A percentile compares a stretch with the other conserved stretches of the same genome.
These are phyloP conservation scores for Dolichotis patagonum DNA, from an alignment of 2,113 vertebrate species.

Conservation along the genomic window DNA sequence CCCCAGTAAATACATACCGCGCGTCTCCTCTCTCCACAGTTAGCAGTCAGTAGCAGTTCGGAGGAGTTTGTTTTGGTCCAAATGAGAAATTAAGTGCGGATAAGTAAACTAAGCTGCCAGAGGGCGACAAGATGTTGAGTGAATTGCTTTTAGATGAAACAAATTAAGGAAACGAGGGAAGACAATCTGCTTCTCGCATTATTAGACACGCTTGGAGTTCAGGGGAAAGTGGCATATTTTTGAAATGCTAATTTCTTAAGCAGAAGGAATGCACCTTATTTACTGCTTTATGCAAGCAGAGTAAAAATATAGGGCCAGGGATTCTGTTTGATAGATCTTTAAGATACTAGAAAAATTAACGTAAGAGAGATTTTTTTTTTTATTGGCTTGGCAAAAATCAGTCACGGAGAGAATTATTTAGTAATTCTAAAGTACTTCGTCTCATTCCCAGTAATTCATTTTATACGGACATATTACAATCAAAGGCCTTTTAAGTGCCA, in stretches of 20 bases:
- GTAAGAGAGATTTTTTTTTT: background rate
- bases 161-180: conserved; percentile 87
- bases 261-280: conserved; percentile 83
- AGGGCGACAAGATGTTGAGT: conserved; percentile 89
- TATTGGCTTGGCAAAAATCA: background rate
- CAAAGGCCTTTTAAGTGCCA: background rate
- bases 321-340: background rate
- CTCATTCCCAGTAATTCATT: conserved; percentile 48
- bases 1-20: conserved; percentile 66
- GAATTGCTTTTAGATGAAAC: conserved; percentile 90
- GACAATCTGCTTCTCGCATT: conserved; percentile 87
- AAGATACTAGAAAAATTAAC: conserved; percentile 22
- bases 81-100: conserved; percentile 88
- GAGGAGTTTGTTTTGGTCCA: conserved; percentile 87
- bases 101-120: conserved; percentile 87
- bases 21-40: conserved; percentile 49
- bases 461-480: conserved; percentile 34
- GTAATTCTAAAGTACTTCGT: conserved; percentile 5
- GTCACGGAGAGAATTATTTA: background rate
- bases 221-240: conserved; percentile 85
- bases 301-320: conserved; percentile 60
- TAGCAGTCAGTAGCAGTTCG: conserved; percentile 82
- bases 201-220: conserved; percentile 88
- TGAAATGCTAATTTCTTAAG: conserved; percentile 86
- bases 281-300: conserved; percentile 81